These are phyloP conservation scores for Indri indri DNA, from an alignment of 2,113 vertebrate genomes.

Conservation along the genomic window DNA sequence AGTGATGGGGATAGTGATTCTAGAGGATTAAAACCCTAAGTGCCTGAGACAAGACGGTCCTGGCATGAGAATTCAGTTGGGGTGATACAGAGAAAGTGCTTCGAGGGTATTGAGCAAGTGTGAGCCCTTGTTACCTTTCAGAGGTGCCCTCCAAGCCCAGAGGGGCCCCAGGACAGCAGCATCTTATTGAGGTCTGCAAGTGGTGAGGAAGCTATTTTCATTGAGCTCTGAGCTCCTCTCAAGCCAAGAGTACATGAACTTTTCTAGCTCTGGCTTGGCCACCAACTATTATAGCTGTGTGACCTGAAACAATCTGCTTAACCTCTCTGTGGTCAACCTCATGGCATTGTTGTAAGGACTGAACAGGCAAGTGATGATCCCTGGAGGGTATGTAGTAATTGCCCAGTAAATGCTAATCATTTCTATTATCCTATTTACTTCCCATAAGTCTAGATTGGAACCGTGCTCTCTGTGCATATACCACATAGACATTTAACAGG, in stretches of 20 bases:
- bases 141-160: accelerated
- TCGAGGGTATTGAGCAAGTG: accelerated
- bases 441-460: accelerated
- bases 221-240: background rate
- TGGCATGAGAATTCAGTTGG: background rate
- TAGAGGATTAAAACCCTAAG: background rate
- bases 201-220: background rate
- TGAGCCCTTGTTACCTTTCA: background rate
- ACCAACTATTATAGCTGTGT: background rate
- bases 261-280: background rate
- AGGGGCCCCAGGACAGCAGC: background rate
- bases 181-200: background rate
- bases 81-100: accelerated
- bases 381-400: background rate
- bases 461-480: background rate
- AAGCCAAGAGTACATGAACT: background rate
- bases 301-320: background rate
- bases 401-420: background rate
- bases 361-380: background rate
- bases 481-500: background rate
- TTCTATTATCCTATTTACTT: background rate
- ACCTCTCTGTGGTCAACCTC: background rate
- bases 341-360: background rate
- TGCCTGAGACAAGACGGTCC: background rate
- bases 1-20: background rate